Evolutionary conservation across 2,797 vertebrate species (phyloP), one percentile per base, ranked within the genome.

Genomic region (Parauchenoglanis ngamensis): DNA sequence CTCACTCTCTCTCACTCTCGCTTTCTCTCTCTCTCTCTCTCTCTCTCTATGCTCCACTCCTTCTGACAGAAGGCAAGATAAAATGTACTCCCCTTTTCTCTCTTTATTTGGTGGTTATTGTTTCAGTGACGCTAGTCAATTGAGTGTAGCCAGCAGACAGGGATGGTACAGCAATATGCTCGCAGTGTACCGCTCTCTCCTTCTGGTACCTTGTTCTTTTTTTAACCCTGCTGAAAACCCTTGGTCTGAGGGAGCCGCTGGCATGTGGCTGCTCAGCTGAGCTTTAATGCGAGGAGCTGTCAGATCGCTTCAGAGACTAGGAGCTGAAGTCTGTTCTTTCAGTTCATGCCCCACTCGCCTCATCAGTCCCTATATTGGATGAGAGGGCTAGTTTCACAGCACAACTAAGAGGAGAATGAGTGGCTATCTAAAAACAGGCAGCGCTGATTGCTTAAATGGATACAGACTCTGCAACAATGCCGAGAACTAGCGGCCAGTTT

Each of bases 281-380:
- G 54, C 81, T 86, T 52, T 59, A 79, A 40, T 85, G 86, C 76
- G 75, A 87, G 78, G 76, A 44, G 73, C 35, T 91, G 88, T 91
- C 84, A 87, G 73, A 86, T 90, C 90, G 59, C 59, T 89, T 92
- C 88, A 76, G 90, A 89, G 86, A 81, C 85, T 49, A 90, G 80
- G 63, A 76, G 81, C 40, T 86, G 73, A 86, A 86, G 85, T 44
- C 78, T 68, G 73, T 86, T 79, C 77, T 84, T 70, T 84, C 68
- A 68, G 57, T 86, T 90, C 73, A 61, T 0, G 46, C 81, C 7
- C 65, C 35, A 6, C 40, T 83, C 28, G 19, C 68, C 84, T 85
- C n/a, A 54, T 78, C 75, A 56, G 77, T 65, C 84, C 57, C 84
- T 89, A 79, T 40, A 40, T 31, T 54, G 49, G 49, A 59, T 81